Percentiles rank a stretch among this genome's conserved stretches.
Conservation (phyloP, 2,888 invertebrate species). For the Drosophila borborema region DNA sequence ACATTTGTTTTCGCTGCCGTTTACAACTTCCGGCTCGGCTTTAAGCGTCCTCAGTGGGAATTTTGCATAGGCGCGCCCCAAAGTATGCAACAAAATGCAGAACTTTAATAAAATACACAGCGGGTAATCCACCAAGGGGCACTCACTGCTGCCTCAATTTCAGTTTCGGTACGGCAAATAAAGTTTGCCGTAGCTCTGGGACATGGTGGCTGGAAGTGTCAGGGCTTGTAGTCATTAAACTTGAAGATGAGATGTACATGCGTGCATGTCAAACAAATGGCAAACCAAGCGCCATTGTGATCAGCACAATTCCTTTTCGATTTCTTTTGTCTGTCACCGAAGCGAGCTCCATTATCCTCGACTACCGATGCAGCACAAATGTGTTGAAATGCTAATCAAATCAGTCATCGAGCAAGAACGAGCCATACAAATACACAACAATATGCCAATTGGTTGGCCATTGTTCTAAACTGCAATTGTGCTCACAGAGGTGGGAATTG, state of each 20-base stretch:
- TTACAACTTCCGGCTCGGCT: conserved; percentile 68
- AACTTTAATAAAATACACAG: conserved; percentile 36
- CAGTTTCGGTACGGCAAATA: conserved; percentile 25
- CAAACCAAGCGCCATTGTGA: conserved; percentile 47
- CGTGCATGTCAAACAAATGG: conserved; percentile 13
- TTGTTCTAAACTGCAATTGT: conserved; percentile 27
- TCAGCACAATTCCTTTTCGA: conserved; percentile 29
- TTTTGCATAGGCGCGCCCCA: conserved; percentile 35
- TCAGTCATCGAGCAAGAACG: conserved; percentile 26
- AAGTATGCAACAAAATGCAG: conserved; percentile 46
- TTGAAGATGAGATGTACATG: conserved; percentile 34
- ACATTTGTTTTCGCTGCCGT: conserved; percentile 67
- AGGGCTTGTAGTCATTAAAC: conserved; percentile 47
- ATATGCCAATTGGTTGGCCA: conserved; percentile 10
- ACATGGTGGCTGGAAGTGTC: conserved; percentile 10
- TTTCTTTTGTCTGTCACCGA: conserved; percentile 43
- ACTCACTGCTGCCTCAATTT: conserved; percentile 30
- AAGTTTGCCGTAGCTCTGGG: conserved; percentile 13
- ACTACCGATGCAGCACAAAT: conserved; percentile 22
- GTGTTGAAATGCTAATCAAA: conserved; percentile 66
- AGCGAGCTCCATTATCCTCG: conserved; percentile 20
- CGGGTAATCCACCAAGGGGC: conserved; percentile 12
- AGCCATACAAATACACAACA: conserved; percentile 20
- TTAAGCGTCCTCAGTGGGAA: conserved; percentile 34
- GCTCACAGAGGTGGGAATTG: not conserved